Base-by-base conservation (phyloP, 2,888 invertebrate species). In the Atethmia centrago region DNA sequence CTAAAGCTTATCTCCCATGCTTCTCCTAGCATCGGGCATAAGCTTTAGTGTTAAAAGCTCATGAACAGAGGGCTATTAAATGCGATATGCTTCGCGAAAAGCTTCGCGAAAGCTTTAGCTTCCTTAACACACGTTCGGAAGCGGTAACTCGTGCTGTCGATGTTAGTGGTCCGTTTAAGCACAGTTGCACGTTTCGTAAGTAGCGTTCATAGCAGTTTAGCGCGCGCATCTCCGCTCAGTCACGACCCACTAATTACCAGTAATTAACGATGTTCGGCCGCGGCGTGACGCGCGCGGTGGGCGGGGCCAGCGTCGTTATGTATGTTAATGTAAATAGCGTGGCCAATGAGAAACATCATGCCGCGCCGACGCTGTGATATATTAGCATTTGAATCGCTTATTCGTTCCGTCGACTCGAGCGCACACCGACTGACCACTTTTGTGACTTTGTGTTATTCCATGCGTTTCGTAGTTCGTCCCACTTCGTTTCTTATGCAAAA, bases 361-460 rank as follows among this genome's bases (percentile, higher is more conserved):
- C 89, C 90, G 89, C 91, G 85, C 95, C 94, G 94, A 94, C 93
- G 73, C 92, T 89, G 96, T 96, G 95, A 96, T 95, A 96, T 96
- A 96, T 96, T 96, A 95, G 94, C 95, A 95, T 96, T 96, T 94
- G 94, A 95, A 95, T 93, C 94, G 95, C 91, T 95, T 94, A 94
- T 95, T 94, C 94, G 94, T 93, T 92, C 90, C 88, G 81, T 89
- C 89, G 89, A 88, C 82, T 76, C 77, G 59, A n/a, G 77, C 81
- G 85, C 83, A 85, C 84, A 84, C 86, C 80, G 68, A 80, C 72
- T 82, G 85, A 84, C 87, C 77, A 91, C 92, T 92, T 94, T 93
- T 91, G 65, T 77, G 72, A 77, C 73, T 77, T 77, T 73, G 92
- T 93, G 86, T 90, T 92, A 90, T 92, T 92, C 90, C 91, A 93